A percentile compares a stretch with the other conserved stretches of the same genome.
phyloP scores from a whole-genome alignment of 2,888 invertebrate species.

The Leucoptera coffeella region DNA sequence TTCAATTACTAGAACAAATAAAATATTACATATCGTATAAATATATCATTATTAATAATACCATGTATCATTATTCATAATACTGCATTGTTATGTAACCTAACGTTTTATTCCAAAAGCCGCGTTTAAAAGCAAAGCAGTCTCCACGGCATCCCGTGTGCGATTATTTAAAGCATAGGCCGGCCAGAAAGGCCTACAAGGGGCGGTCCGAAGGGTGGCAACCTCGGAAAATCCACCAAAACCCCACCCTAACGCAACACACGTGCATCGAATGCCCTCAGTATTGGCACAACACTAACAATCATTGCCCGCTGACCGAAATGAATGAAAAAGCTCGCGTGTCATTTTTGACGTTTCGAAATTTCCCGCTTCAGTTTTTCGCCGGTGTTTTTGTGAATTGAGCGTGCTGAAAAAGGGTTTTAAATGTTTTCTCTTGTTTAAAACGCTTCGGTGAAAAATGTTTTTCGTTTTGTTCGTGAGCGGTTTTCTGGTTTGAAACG shows the following conservation, averaged over 20 bases:
- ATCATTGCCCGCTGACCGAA: constrained; percentile 40
- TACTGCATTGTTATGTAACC: too few relatives aligned
- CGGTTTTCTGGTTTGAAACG: too few relatives aligned
- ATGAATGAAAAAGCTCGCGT: constrained; percentile 20
- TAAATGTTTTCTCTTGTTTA: neutral
- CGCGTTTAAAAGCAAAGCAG: too few relatives aligned
- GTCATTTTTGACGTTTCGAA: constrained; percentile 20
- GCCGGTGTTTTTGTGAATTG: constrained; percentile 9
- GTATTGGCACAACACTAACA: constrained; percentile 39
- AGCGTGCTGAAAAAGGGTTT: too few relatives aligned
- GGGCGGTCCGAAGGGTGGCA: constrained; percentile 53
- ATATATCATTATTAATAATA: too few relatives aligned
- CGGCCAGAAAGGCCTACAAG: constrained; percentile 50
- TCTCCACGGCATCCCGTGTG: too few relatives aligned
- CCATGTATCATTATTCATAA: too few relatives aligned
- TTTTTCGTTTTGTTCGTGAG: constrained; percentile 1
- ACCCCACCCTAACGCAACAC: constrained; percentile 26
- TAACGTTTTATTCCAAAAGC: too few relatives aligned
- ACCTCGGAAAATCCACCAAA: constrained; percentile 52
- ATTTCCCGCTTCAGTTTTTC: constrained; percentile 13
- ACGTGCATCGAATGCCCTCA: constrained; percentile 47
- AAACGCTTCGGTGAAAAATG: neutral
- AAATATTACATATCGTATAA: too few relatives aligned
- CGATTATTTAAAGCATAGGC: constrained; percentile 52
- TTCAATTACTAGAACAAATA: too few relatives aligned